phyloP scores from a whole-genome alignment of 2,113 vertebrate species.

The Dipodomys spectabilis region DNA sequence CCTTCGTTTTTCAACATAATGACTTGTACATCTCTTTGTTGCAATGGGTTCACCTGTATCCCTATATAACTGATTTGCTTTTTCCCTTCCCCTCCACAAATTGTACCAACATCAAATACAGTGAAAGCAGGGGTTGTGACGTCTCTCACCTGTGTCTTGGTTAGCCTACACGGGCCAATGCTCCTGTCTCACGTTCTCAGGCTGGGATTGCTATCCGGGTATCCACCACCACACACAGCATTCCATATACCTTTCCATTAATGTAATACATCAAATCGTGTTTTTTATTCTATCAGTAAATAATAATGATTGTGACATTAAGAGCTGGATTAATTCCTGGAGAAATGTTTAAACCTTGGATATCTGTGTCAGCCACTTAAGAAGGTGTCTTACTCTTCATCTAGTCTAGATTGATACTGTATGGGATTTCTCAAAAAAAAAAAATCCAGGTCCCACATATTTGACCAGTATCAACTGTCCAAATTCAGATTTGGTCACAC shows the following conservation, averaged over 20 bases:
- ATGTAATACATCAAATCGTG: background rate
- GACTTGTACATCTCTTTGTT: too few species aligned
- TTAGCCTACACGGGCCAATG: too few species aligned
- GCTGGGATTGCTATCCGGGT: too few species aligned
- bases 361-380: constrained; percentile 86
- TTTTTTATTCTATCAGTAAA: constrained; percentile 4
- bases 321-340: constrained; percentile 83
- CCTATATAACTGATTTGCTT: too few species aligned
- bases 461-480: constrained; percentile 86
- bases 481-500: constrained; percentile 86
- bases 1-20: too few species aligned
- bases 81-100: too few species aligned
- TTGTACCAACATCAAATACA: too few species aligned
- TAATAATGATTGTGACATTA: background rate
- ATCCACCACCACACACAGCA: too few species aligned
- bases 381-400: constrained; percentile 85
- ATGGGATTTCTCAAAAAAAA: constrained; percentile 86
- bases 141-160: too few species aligned
- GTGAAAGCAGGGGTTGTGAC: too few species aligned
- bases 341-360: constrained; percentile 89
- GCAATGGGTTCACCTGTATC: too few species aligned
- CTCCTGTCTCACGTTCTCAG: too few species aligned
- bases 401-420: constrained; percentile 88
- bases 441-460: constrained; percentile 87
- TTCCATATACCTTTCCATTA: background rate